Base-by-base conservation (phyloP, 2,888 invertebrate species). In the Drosophila nigricruria region DNA sequence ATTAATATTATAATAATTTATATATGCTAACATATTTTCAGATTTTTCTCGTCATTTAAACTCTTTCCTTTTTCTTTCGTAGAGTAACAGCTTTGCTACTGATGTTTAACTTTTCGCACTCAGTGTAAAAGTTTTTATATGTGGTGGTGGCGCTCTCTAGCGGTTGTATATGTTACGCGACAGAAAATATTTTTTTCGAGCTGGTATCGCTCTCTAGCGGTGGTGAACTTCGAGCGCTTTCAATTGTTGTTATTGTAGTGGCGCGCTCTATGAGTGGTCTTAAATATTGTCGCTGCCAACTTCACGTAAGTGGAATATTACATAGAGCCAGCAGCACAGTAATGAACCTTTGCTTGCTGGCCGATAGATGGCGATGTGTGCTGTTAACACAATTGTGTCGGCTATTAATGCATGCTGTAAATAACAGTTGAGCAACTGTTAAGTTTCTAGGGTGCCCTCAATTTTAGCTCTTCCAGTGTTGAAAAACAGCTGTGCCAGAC, bases 361-460 rank as follows among this genome's bases (percentile, higher is more conserved):
- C 2, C 59, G 10, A 53, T 40, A 77, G 76, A 34, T 69, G 73
- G 49, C 70, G 42, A 14, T 16, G 14, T 9, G 8, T 5, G 0
- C 20, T 27, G 0, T n/a, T 12, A 30, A 36, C 30, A 0, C 0
- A 34, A 20, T 38, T 30, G 36, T 30, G 12, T 1, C 43, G 3
- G 6, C 43, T 43, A 8, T 8, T 43, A 6, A 6, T 1, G 20
- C 16, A 1, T 16, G 1, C 23, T 36, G 52, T 25, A 10, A 10
- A 40, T 38, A 63, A 27, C 60, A 59, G 10, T 3, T 14, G 1
- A 6, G 1, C 9, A 12, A 5, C 18, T 53, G 45, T 65, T 65
- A 34, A n/a, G 0, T 12, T 16, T 32, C 9, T 30, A 30, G 65
- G 53, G 45, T 53, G 54, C 14, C 65, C 65, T 14, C 45, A 66